Percentiles rank a stretch among this genome's conserved stretches.
Evolutionary conservation across 2,113 vertebrate genomes (phyloP).

Genomic region (Maccullochella peelii): DNA sequence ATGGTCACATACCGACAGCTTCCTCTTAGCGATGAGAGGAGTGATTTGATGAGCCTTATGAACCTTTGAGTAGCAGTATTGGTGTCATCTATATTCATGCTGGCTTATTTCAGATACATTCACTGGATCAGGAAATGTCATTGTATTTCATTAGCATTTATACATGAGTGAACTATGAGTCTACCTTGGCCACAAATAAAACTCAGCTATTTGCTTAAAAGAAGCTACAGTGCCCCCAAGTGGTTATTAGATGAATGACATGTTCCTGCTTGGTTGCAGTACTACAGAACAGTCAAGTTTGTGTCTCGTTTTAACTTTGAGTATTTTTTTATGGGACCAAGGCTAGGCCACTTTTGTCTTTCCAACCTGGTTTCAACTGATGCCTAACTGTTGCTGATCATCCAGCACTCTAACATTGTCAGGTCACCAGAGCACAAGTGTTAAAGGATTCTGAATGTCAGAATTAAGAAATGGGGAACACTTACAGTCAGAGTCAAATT

Average conservation of each 20-base stretch:
- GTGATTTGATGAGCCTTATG: conserved; percentile 65
- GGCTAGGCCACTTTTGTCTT: neutral
- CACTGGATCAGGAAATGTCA: conserved; percentile 80
- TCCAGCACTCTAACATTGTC: neutral
- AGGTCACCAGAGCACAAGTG: neutral
- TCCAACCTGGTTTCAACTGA: conserved; percentile 7
- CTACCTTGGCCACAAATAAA: conserved; percentile 43
- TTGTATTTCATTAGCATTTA: conserved; percentile 83
- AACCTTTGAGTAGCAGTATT: conserved; percentile 70
- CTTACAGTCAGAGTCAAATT: neutral
- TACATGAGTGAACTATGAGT: conserved; percentile 66
- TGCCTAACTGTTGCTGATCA: neutral
- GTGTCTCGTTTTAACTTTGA: neutral
- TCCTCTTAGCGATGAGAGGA: conserved; percentile 35
- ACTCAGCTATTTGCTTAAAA: conserved; percentile 12
- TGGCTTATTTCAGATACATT: conserved; percentile 71
- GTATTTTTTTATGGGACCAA: neutral
- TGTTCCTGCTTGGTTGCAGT: neutral
- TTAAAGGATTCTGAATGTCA: conserved; percentile 1
- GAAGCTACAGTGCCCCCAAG: conserved; percentile 64
- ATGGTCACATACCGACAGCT: conserved; percentile 31
- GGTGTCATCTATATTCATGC: conserved; percentile 77
- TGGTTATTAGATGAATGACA: conserved; percentile 13
- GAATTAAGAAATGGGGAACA: neutral
- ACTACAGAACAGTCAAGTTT: neutral